Conservation (phyloP, 2,113 vertebrate genomes). For the Cacatua alba region DNA sequence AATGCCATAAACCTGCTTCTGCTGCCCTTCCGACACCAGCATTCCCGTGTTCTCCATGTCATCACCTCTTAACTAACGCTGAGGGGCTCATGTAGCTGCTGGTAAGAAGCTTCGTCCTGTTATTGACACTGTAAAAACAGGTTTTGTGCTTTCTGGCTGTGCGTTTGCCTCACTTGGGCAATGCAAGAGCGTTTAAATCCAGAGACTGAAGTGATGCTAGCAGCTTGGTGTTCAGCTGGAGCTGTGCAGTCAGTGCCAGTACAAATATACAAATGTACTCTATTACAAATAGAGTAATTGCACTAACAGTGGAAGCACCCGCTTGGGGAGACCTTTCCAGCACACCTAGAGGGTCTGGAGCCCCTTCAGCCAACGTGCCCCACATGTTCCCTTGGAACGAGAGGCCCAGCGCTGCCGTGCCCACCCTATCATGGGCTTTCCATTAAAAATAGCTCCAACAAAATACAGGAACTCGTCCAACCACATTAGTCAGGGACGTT, state of each 20-base stretch:
- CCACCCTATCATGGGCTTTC: not conserved
- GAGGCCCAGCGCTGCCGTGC: rapidly evolving
- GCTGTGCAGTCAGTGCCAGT: not conserved
- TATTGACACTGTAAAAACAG: rapidly evolving
- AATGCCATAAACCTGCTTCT: rapidly evolving
- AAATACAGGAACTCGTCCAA: not conserved
- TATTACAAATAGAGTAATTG: not conserved
- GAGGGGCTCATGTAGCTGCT: rapidly evolving
- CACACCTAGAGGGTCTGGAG: rapidly evolving
- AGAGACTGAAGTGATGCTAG: not conserved
- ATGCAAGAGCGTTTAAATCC: rapidly evolving
- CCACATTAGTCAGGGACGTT: rapidly evolving
- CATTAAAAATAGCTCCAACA: too few relatives aligned
- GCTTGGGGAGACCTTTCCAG: not conserved
- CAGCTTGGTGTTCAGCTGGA: not conserved
- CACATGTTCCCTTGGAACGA: rapidly evolving
- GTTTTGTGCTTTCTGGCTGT: rapidly evolving
- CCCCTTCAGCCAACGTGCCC: rapidly evolving
- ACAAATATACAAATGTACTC: not conserved
- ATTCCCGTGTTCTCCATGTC: rapidly evolving
- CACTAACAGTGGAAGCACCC: not conserved
- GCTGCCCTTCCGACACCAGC: rapidly evolving
- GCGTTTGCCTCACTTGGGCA: rapidly evolving
- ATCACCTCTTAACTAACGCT: rapidly evolving
- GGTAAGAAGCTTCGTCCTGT: rapidly evolving